These are phyloP conservation scores for Drosophila nasuta DNA, from an alignment of 1,140 invertebrate species.

Conservation along the genomic window DNA sequence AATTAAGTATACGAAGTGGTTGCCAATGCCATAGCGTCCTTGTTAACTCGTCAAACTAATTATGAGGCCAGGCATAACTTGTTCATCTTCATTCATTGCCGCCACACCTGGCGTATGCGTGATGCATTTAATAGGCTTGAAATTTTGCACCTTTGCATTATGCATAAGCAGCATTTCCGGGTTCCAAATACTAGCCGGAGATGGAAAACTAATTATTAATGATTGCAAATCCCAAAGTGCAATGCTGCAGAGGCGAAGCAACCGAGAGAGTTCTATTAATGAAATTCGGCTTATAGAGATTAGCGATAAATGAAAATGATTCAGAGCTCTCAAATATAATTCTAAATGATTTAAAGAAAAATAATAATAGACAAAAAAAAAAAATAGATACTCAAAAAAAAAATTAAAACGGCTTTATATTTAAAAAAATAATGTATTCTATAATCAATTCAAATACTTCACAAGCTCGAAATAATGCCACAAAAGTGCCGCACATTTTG, in stretches of 20 bases:
- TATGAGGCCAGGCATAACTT: conserved; percentile 15
- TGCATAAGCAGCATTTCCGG: conserved; percentile 25
- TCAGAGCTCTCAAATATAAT: neutral
- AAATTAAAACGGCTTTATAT: too few relatives aligned
- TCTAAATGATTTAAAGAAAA: too few relatives aligned
- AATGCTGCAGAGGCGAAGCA: neutral
- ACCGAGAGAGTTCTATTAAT: neutral
- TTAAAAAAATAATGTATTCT: too few relatives aligned
- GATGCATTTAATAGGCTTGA: neutral
- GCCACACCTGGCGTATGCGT: conserved; percentile 10
- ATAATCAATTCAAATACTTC: too few relatives aligned
- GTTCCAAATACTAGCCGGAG: conserved; percentile 2
- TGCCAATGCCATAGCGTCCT: conserved; percentile 2
- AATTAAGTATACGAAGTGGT: conserved; percentile 40
- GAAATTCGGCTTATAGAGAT: neutral
- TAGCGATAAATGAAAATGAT: neutral
- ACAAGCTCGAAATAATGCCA: too few relatives aligned
- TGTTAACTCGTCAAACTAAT: conserved; percentile 13
- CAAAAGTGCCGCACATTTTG: too few relatives aligned
- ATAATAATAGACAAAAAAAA: too few relatives aligned
- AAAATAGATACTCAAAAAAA: too few relatives aligned
- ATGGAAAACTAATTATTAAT: conserved; percentile 25
- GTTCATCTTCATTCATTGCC: conserved; percentile 3
- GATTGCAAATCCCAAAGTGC: neutral
- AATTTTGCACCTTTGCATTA: neutral